A percentile compares a stretch with the other conserved stretches of the same genome.
Conservation (phyloP, 2,113 vertebrate species). For the Hyla sarda region DNA sequence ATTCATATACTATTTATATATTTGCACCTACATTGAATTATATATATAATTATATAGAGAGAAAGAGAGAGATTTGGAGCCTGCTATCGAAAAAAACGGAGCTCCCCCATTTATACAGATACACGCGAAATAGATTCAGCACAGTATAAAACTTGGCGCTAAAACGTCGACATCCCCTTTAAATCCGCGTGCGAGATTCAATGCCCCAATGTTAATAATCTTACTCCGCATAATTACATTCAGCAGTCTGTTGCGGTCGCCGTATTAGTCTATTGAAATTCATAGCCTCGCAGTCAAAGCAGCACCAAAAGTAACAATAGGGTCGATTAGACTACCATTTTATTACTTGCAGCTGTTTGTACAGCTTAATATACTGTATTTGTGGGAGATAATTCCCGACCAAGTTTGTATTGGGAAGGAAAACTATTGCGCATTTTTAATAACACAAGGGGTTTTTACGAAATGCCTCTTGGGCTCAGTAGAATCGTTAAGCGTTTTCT, state of each 20-base stretch:
- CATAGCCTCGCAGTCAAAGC: slow-evolving; percentile 4
- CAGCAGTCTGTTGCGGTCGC: neutral
- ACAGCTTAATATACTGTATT: slow-evolving; percentile 36
- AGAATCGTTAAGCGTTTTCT: slow-evolving; percentile 24
- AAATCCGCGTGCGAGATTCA: neutral
- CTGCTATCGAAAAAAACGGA: no score
- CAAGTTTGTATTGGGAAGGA: slow-evolving; percentile 46
- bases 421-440: slow-evolving; percentile 51
- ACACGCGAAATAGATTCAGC: no score
- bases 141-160: no score
- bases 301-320: slow-evolving; percentile 32
- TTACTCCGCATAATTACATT: neutral
- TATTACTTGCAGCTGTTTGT: slow-evolving; percentile 54
- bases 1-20: no score
- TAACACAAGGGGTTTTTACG: slow-evolving; percentile 34
- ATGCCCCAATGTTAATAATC: neutral
- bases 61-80: no score
- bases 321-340: slow-evolving; percentile 14
- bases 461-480: slow-evolving; percentile 31
- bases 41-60: no score
- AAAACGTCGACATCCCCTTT: neutral
- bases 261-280: slow-evolving; percentile 3
- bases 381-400: slow-evolving; percentile 49
- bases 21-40: no score
- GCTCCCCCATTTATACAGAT: no score